Conservation (phyloP, 2,113 vertebrate species). For the Brachyistius frenatus region DNA sequence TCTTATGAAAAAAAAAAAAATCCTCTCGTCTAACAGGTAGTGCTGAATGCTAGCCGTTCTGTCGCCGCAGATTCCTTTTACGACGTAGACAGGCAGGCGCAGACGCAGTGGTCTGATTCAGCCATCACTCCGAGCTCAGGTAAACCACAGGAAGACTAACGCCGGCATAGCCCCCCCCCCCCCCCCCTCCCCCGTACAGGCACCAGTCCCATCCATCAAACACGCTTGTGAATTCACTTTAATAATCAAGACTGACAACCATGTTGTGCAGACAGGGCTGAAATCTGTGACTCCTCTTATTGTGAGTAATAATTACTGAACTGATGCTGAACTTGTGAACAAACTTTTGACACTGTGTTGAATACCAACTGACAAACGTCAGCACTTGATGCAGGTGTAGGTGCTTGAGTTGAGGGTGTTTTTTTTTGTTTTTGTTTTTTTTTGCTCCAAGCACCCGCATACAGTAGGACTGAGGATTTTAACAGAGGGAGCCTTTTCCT, state of each 20-base stretch:
- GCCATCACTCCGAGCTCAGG: conserved; percentile 81
- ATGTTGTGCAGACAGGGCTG: conserved; percentile 54
- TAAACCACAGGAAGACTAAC: conserved; percentile 76
- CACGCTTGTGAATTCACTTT: conserved; percentile 59
- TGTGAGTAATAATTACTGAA: conserved; percentile 57
- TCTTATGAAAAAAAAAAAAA: conserved; percentile 46
- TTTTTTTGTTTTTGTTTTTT: conserved; percentile 7
- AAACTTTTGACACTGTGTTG: conserved; percentile 78
- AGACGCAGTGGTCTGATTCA: conserved; percentile 64
- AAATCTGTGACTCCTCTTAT: conserved; percentile 39
- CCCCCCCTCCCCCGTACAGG: conserved; percentile 17
- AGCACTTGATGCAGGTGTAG: conserved; percentile 43
- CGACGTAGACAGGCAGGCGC: conserved; percentile 54
- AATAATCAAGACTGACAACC: conserved; percentile 49
- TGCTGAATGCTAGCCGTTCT: conserved; percentile 71
- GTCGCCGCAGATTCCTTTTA: conserved; percentile 65
- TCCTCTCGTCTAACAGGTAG: conserved; percentile 76
- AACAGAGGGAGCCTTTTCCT: conserved; percentile 72
- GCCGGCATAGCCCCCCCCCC: conserved; percentile 50
- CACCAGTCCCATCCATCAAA: conserved; percentile 49
- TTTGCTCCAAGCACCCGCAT: conserved; percentile 33
- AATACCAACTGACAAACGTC: conserved; percentile 57
- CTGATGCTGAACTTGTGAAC: conserved; percentile 71
- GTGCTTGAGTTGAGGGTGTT: conserved; percentile 53
- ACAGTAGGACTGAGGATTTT: conserved; percentile 58